Evolutionary conservation across 2,888 invertebrate genomes (phyloP).

Genomic region (Globia sparganii): DNA sequence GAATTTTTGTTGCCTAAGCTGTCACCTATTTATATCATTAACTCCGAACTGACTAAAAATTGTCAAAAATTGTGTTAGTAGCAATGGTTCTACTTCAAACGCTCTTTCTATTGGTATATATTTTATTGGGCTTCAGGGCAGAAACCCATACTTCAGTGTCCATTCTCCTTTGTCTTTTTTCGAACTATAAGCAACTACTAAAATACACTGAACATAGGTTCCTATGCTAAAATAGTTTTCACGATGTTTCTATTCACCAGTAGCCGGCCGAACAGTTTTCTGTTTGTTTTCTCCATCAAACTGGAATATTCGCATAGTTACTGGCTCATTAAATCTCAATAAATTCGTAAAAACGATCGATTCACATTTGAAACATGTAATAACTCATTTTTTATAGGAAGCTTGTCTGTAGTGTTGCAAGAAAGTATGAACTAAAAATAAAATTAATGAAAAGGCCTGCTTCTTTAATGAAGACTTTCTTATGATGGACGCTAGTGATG

Average conservation of each 20-base stretch:
- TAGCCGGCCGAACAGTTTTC: background rate
- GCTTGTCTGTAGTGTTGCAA: slow-evolving; percentile 25
- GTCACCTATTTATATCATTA: no score
- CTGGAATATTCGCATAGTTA: background rate
- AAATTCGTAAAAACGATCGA: slow-evolving; percentile 15
- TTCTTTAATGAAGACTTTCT: no score
- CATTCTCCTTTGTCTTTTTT: background rate
- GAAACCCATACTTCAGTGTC: background rate
- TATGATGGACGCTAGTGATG: no score
- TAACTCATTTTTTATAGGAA: slow-evolving; percentile 14
- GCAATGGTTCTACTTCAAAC: no score
- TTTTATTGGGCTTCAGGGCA: background rate
- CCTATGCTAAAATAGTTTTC: background rate
- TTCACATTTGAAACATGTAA: slow-evolving; percentile 12
- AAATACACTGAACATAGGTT: background rate
- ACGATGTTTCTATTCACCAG: background rate
- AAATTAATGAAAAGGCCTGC: no score
- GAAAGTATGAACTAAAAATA: slow-evolving; percentile 15
- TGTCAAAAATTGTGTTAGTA: no score
- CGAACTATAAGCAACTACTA: background rate
- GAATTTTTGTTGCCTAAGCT: no score
- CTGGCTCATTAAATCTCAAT: slow-evolving; percentile 17
- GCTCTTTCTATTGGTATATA: no score
- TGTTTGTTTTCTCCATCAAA: slow-evolving; percentile 24
- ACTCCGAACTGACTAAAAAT: no score